Base-by-base conservation (phyloP, 1,140 invertebrate genomes). In the Lethrus apterus region DNA sequence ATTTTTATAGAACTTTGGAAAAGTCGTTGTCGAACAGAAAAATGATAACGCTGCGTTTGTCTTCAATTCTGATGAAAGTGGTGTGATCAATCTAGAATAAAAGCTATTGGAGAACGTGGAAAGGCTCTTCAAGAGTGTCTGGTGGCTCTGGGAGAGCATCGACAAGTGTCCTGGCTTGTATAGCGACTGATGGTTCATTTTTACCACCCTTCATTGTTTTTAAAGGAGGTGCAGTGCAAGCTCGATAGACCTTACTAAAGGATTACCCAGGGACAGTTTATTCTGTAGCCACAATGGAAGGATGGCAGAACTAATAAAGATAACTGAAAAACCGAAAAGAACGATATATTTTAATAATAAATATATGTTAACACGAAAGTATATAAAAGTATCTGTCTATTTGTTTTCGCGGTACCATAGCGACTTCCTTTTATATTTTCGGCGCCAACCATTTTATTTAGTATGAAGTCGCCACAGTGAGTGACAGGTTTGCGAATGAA, bases 151-250 rank as follows among this genome's bases (percentile, higher is more conserved):
- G 61, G 2, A 42, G 57, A 19, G 45, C 54, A 31, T 52, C 36
- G 4, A 67, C 56, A 3, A 64, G 51, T 46, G 56, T 66, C 3
- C 38, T 63, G 15, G 55, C 56, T 2, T 60, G 51, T 35, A 54
- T 60, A 10, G 40, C 53, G 33, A 63, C 62, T 32, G 48, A 57
- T 49, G 62, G 55, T 21, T 40, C 20, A 5, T 48, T 46, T 30
- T 29, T 67, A 0, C 59, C 58, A 13, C 58, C 63, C 13, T 42
- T 64, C 1, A 66, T 67, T 44, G 46, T 65, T 23, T 57, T 56
- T 38, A 57, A 63, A 58, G 60, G 58, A 15, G 23, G 20, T 34
- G 51, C 44, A 33, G 55, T 62, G 33, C 62, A 64, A 51, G 32
- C 59, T 4, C 33, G 57, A 17, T 66, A 62, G 63, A 48, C 40